Percentiles rank a stretch among this genome's conserved stretches.
phyloP scores from a whole-genome alignment of 2,113 vertebrate genomes.

The Pleuronectes platessa region DNA sequence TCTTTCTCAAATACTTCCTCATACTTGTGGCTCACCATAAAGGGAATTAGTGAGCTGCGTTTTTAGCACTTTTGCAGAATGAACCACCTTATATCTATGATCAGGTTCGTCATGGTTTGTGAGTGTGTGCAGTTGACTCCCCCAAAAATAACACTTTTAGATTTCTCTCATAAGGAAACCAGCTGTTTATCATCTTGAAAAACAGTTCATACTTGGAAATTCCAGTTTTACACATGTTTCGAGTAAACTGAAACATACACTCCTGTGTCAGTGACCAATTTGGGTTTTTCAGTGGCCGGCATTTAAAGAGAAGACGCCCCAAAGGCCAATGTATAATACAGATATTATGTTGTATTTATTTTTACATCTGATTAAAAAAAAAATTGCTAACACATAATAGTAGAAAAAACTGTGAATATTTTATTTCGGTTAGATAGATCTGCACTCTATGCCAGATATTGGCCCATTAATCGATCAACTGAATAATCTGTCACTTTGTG shows the following conservation, averaged over 20 bases:
- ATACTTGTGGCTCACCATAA: constrained; percentile 25
- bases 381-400: too few relatives aligned
- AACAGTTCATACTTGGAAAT: neutral
- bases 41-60: constrained; percentile 16
- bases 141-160: neutral
- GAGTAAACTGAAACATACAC: too few relatives aligned
- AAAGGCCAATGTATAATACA: neutral
- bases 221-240: neutral
- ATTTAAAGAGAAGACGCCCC: neutral
- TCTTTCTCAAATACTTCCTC: constrained; percentile 38
- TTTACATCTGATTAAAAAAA: too few relatives aligned
- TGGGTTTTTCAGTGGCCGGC: too few relatives aligned
- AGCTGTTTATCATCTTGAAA: neutral
- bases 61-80: constrained; percentile 1
- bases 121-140: neutral
- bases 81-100: neutral
- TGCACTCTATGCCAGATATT: neutral
- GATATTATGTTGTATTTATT: too few relatives aligned
- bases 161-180: neutral
- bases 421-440: too few relatives aligned
- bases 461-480: neutral
- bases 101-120: neutral
- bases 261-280: too few relatives aligned
- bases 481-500: neutral
- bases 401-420: too few relatives aligned